Base-by-base conservation (phyloP, 53 echinoderm and acorn worm species). In the Antedon mediterranea region DNA sequence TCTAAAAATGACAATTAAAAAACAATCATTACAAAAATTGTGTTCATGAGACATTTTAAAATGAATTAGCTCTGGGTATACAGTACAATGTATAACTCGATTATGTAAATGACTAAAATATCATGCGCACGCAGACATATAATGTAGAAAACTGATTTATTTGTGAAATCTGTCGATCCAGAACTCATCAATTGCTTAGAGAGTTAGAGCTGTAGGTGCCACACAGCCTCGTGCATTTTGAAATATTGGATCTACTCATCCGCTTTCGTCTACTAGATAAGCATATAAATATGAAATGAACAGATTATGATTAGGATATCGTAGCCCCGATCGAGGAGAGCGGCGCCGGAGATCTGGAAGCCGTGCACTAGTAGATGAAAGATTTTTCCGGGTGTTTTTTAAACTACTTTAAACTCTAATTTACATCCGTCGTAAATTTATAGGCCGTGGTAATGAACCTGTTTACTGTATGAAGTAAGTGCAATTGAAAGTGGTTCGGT, bases 401-500 rank as follows among this genome's bases (percentile, higher is more conserved):
- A 57, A 57, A 41, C 41, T 41, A 13, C 41, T 41, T 41, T 41
- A 41, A n/a, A 41, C 41, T 41, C 57, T 57, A 18, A 6, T 57
- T 57, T 57, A 57, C 57, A 57, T 57, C 20, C 57, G 57, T 57
- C 57, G 57, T 57, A 57, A 57, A 57, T 57, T 57, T 57, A 23
- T 57, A 57, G 57, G 57, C 57, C 57, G 23, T 18, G 57, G 57
- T 57, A 57, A 57, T 57, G 57, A 57, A 57, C 57, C 57, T 57
- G 57, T 57, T 57, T 57, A 57, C 57, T 57, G 23, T 15, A 57
- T 57, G 2, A 26, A 8, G 23, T 57, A 57, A 57, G 57, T 15
- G 57, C 57, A 57, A 57, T 57, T 57, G 57, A 57, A 57, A 57
- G 57, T 57, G 57, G 57, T 57, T 57, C 57, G 57, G 57, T 57